Base-by-base conservation (phyloP, 30 jellyfish, hydroid and myxozoan species). In the Sanderia malayensis region DNA sequence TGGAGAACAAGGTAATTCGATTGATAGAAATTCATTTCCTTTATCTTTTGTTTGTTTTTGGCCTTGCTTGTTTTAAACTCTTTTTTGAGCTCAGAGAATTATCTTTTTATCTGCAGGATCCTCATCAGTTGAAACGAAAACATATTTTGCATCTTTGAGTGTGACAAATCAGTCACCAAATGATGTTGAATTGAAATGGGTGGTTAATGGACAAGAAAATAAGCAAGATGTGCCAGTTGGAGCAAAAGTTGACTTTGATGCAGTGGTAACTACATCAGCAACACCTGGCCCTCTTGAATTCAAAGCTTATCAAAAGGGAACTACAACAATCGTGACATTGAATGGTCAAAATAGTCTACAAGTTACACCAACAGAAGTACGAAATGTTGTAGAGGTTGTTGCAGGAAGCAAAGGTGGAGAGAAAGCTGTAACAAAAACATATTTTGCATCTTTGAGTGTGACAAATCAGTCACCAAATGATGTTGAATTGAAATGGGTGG, bases 1-100 rank as follows among this genome's bases (percentile, higher is more conserved):
- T 7, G 92, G 84, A 28, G 74, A 37, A 28, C 73, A 70, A 46
- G 68, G n/a, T n/a, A n/a, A n/a, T n/a, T n/a, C n/a, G n/a, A n/a
- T n/a, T n/a, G n/a, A n/a, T n/a, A n/a, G n/a, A n/a, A n/a, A n/a
- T n/a, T n/a, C n/a, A n/a, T n/a, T n/a, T n/a, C n/a, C n/a, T n/a
- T n/a, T n/a, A n/a, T n/a, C n/a, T n/a, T n/a, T n/a, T n/a, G n/a
- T n/a, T n/a, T n/a, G n/a, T n/a, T n/a, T n/a, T n/a, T n/a, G n/a
- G n/a, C n/a, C n/a, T n/a, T n/a, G n/a, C n/a, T n/a, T n/a, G n/a
- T n/a, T n/a, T n/a, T n/a, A n/a, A n/a, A n/a, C n/a, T n/a, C n/a
- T n/a, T n/a, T n/a, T n/a, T n/a, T n/a, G n/a, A n/a, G n/a, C n/a
- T n/a, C n/a, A n/a, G n/a, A n/a, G n/a, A n/a, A n/a, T n/a, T n/a